Evolutionary conservation across 2,113 vertebrate genomes (phyloP).

Genomic region (Chionomys nivalis): DNA sequence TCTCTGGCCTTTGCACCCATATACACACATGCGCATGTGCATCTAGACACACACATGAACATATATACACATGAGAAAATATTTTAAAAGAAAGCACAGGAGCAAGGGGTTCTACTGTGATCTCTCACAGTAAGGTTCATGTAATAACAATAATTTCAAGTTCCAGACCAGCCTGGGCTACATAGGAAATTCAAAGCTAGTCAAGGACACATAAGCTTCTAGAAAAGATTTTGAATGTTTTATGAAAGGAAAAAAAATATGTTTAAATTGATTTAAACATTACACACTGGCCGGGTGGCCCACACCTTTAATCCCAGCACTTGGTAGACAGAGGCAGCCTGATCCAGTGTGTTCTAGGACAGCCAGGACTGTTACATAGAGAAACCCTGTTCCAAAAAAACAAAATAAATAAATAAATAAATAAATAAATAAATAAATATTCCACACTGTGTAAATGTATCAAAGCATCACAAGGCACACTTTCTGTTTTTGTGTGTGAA

Average conservation of each 20-base stretch:
- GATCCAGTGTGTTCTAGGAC: not conserved
- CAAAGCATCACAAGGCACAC: not conserved
- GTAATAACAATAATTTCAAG: not conserved
- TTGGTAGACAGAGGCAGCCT: not conserved
- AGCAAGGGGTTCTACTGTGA: not conserved
- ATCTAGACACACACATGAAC: not conserved
- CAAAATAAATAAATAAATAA: no score
- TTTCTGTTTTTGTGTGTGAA: not conserved
- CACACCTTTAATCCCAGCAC: not conserved
- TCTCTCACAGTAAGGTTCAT: not conserved
- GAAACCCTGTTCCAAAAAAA: not conserved
- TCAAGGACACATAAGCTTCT: not conserved
- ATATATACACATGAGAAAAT: not conserved
- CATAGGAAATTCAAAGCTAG: not conserved
- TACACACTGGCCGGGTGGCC: not conserved
- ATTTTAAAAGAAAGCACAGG: not conserved
- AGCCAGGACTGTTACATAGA: not conserved
- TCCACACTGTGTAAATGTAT: not conserved
- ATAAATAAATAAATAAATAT: not conserved
- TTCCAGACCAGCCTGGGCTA: not conserved
- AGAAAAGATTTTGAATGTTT: not conserved
- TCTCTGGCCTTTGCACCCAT: not conserved
- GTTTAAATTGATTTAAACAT: not conserved
- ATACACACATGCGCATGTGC: no score
- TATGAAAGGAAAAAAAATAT: not conserved